Conservation (phyloP, 2,113 vertebrate species). For the Halichoeres trimaculatus region DNA sequence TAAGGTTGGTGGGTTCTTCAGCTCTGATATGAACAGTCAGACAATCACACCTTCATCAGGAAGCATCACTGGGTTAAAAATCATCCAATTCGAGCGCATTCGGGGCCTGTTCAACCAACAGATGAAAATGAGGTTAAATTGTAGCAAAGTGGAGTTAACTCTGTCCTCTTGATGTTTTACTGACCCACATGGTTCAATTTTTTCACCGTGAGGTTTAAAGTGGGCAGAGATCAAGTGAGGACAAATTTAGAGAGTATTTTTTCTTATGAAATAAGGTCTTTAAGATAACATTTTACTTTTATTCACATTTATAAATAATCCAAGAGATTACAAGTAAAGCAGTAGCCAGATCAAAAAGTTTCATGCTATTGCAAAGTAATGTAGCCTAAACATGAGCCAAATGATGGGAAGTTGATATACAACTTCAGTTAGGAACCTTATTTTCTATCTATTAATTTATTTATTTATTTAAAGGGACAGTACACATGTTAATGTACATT, state of each 20-base stretch:
- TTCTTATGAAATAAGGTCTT: background rate
- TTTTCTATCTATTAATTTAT: too few species aligned
- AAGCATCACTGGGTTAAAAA: background rate
- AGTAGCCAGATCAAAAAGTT: too few species aligned
- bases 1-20: slow-evolving; percentile 69
- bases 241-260: background rate
- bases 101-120: background rate
- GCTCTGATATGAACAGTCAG: background rate
- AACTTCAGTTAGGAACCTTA: too few species aligned
- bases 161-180: too few species aligned
- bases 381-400: too few species aligned
- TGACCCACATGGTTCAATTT: too few species aligned
- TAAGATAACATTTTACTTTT: background rate
- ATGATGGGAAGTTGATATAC: too few species aligned
- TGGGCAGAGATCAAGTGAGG: background rate
- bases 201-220: background rate
- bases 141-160: background rate
- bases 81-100: too few species aligned
- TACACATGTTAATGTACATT: too few species aligned
- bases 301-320: background rate
- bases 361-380: too few species aligned
- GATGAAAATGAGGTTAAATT: background rate
- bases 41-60: background rate
- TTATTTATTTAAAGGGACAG: too few species aligned
- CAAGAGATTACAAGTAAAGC: too few species aligned